Evolutionary conservation across 2,113 vertebrate species (phyloP).

Genomic region (Podilymbus podiceps): DNA sequence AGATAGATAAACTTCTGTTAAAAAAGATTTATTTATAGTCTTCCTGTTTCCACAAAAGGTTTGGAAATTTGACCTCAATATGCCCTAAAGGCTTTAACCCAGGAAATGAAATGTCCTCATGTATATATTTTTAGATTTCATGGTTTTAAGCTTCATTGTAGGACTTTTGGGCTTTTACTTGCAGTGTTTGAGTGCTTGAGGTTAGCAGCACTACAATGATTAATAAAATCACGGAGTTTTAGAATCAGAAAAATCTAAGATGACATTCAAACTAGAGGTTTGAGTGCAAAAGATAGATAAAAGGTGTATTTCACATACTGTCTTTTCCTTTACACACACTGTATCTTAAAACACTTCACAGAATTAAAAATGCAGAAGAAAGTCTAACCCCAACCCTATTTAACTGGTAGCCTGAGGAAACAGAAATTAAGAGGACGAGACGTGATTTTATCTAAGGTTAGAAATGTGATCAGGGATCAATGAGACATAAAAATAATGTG

Average conservation of each 20-base stretch:
- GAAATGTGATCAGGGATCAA: neutral
- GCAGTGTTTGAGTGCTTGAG: neutral
- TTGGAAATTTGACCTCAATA: constrained; percentile 42
- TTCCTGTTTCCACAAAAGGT: constrained; percentile 48
- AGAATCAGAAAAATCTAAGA: constrained; percentile 18
- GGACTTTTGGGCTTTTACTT: neutral
- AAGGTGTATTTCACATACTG: neutral
- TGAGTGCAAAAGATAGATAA: constrained; percentile 5
- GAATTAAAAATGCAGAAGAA: neutral
- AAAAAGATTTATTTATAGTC: constrained; percentile 49
- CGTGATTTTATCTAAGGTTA: neutral
- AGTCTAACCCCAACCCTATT: neutral
- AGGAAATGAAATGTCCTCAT: constrained; percentile 45
- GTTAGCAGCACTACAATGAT: constrained; percentile 18
- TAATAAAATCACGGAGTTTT: neutral
- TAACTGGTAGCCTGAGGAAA: neutral
- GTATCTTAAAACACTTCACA: neutral
- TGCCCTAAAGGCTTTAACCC: constrained; percentile 30
- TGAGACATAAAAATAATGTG: neutral
- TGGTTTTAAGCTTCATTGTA: neutral
- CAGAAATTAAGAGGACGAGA: neutral
- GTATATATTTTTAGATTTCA: constrained; percentile 46
- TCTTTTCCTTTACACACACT: neutral
- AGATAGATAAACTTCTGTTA: constrained; percentile 25
- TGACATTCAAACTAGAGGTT: neutral